A percentile compares a stretch with the other conserved stretches of the same genome.
phyloP scores from a whole-genome alignment of 2,113 vertebrate species.

The Rhea pennata region DNA sequence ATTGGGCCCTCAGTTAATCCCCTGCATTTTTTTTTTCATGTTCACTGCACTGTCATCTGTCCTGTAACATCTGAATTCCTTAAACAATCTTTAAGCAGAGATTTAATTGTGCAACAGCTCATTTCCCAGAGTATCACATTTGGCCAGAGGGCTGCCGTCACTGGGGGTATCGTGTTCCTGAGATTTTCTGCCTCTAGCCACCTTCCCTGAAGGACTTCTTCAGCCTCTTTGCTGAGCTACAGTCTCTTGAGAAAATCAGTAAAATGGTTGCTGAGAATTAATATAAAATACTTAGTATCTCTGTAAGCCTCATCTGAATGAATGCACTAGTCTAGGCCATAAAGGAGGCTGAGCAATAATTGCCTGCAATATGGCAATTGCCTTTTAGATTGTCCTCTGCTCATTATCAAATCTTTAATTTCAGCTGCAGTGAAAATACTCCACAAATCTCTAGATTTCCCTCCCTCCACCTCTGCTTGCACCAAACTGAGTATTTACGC shows the following conservation, averaged over 20 bases:
- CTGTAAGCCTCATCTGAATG: background rate
- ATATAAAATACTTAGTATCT: background rate
- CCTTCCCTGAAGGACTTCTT: background rate
- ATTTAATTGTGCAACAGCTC: constrained; percentile 16
- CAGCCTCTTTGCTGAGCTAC: background rate
- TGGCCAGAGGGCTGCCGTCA: background rate
- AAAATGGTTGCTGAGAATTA: background rate
- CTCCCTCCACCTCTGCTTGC: background rate
- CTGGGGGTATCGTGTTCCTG: background rate
- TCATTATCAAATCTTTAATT: background rate
- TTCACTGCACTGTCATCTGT: background rate
- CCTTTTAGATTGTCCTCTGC: background rate
- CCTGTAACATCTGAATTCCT: background rate
- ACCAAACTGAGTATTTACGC: background rate
- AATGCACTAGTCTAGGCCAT: background rate
- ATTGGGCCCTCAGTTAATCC: background rate
- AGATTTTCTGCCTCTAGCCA: background rate
- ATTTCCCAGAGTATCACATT: background rate
- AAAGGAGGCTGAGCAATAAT: background rate
- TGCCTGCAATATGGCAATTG: background rate
- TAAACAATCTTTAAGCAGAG: background rate
- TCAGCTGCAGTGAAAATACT: background rate
- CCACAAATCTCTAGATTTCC: background rate
- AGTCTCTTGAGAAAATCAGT: background rate
- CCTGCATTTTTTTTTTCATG: background rate